Conservation (phyloP, 2,113 vertebrate genomes). For the Bufo gargarizans region DNA sequence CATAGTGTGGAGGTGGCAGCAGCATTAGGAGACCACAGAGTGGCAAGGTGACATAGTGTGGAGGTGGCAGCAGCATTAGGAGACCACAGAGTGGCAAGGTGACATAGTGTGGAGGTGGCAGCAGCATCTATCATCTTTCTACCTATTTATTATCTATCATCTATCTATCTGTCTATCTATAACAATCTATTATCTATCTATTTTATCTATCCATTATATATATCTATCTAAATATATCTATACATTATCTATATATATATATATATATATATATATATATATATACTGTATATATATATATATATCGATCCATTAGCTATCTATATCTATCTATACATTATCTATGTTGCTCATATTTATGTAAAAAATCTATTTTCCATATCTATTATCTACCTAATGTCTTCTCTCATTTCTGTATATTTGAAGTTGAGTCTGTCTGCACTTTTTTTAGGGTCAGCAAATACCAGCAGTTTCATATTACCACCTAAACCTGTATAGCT, state of each 20-base stretch:
- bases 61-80: no score
- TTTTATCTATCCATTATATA: background rate
- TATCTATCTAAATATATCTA: background rate
- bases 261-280: background rate
- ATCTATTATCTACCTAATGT: no score
- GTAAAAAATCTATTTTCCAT: no score
- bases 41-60: no score
- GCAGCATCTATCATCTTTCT: background rate
- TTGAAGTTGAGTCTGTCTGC: background rate
- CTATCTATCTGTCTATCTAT: background rate
- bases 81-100: no score
- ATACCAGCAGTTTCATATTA: slow-evolving; percentile 76
- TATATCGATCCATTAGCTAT: background rate
- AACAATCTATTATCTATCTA: background rate
- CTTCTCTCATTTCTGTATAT: background rate
- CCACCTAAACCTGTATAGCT: slow-evolving; percentile 70
- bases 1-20: no score
- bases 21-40: no score
- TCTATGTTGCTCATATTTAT: no score
- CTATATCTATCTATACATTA: background rate
- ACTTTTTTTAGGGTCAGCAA: slow-evolving; percentile 57
- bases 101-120: no score
- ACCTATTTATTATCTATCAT: background rate
- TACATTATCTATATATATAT: background rate
- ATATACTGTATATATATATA: background rate